Conservation (phyloP, 2,113 vertebrate species). For the Caranx ignobilis region DNA sequence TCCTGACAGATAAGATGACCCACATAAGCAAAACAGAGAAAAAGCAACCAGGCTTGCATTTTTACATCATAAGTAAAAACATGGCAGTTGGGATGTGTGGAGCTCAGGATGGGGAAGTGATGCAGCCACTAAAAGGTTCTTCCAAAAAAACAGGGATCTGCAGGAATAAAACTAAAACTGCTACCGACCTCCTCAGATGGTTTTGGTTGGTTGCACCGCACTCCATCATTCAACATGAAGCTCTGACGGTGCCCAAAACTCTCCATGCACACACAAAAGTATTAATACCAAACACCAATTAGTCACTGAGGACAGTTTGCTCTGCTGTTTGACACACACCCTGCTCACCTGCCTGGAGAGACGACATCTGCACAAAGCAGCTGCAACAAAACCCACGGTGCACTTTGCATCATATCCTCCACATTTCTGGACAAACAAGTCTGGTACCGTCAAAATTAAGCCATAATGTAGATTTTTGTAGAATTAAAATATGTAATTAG, state of each 20-base stretch:
- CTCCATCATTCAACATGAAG: slow-evolving; percentile 6
- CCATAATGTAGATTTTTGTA: neutral
- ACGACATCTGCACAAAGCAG: slow-evolving; percentile 3
- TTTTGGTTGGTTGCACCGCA: neutral
- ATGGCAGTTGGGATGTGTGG: too few species aligned
- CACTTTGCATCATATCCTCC: neutral
- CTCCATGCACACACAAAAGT: neutral
- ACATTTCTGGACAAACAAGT: neutral
- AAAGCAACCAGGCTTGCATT: too few species aligned
- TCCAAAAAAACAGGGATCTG: too few species aligned
- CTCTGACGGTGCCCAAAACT: neutral
- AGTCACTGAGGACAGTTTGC: neutral
- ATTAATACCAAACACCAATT: neutral
- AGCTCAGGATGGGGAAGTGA: too few species aligned
- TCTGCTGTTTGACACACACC: neutral
- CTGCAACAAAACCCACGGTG: neutral
- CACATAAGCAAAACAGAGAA: too few species aligned
- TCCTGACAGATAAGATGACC: too few species aligned
- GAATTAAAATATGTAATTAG: neutral
- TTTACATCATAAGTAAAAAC: too few species aligned
- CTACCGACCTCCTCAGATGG: neutral
- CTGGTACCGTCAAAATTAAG: neutral
- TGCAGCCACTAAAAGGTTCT: too few species aligned
- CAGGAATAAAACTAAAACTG: too few species aligned
- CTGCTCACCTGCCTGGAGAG: neutral